Percentiles rank a stretch among this genome's conserved stretches.
Conservation (phyloP, 2,888 invertebrate genomes). For the Scaptomyza polygonia region DNA sequence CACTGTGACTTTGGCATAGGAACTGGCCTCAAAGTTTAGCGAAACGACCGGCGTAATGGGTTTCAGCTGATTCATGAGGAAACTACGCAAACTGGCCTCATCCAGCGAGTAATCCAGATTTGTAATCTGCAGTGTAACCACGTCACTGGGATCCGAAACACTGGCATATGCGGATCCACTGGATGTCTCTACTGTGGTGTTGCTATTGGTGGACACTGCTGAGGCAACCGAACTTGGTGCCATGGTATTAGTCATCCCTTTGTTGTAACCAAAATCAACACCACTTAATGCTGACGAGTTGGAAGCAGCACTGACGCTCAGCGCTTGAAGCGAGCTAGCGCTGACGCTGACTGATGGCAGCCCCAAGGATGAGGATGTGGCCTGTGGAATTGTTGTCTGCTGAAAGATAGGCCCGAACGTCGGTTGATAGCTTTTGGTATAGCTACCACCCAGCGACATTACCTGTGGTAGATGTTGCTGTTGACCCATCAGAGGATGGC, state of each 20-base stretch:
- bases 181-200: conserved; percentile 4
- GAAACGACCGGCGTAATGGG: conserved; percentile 84
- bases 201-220: conserved; percentile 12
- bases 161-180: conserved; percentile 41
- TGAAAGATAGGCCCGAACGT: conserved; percentile 73
- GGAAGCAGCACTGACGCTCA: conserved; percentile 16
- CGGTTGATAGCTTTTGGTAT: conserved; percentile 38
- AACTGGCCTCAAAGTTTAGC: conserved; percentile 83
- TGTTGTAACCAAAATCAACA: conserved; percentile 27
- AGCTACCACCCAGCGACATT: conserved; percentile 22
- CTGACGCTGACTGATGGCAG: neutral
- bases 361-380: conserved; percentile 36
- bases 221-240: conserved; percentile 27
- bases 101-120: conserved; percentile 84
- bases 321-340: neutral
- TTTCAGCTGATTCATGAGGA: conserved; percentile 82
- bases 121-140: conserved; percentile 83
- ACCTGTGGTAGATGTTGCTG: conserved; percentile 18
- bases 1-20: conserved; percentile 84
- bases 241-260: conserved; percentile 33
- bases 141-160: conserved; percentile 67
- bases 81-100: conserved; percentile 81
- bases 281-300: conserved; percentile 1
- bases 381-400: conserved; percentile 25
- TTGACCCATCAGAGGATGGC: conserved; percentile 39